Conservation (phyloP, 2,113 vertebrate species). For the Lamprologus sp. region DNA sequence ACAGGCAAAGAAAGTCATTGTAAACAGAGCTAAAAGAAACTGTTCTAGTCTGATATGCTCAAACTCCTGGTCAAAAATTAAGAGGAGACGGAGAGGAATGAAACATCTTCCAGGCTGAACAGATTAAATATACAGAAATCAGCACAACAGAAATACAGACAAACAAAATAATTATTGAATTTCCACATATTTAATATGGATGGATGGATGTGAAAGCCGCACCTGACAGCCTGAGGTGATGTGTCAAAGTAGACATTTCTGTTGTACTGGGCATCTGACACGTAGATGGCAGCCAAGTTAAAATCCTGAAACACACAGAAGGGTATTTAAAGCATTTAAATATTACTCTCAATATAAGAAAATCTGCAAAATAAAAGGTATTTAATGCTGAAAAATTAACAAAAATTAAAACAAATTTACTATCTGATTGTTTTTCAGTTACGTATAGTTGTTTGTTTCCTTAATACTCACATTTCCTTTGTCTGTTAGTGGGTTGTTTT, state of each 20-base stretch:
- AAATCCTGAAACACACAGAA: conserved; percentile 70
- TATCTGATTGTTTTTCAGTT: background rate
- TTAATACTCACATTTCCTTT: background rate
- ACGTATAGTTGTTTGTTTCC: background rate
- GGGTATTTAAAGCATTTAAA: background rate
- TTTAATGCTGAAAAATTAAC: background rate
- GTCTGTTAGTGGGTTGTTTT: background rate
- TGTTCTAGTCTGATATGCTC: background rate
- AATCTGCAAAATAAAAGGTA: background rate
- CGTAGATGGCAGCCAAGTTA: conserved; percentile 81
- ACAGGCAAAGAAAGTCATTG: background rate
- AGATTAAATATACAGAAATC: background rate
- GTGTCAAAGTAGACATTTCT: conserved; percentile 86
- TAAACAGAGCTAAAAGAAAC: background rate
- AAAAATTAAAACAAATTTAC: background rate
- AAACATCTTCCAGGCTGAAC: background rate
- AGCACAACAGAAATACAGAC: background rate
- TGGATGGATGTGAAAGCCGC: background rate
- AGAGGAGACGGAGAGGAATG: background rate
- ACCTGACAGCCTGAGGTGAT: conserved; percentile 82
- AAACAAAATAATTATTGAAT: background rate
- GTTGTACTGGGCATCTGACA: conserved; percentile 90
- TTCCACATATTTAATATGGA: background rate
- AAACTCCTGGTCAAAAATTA: background rate
- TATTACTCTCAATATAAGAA: background rate